A percentile compares a stretch with the other conserved stretches of the same genome.
phyloP scores from a whole-genome alignment of 2,113 vertebrate genomes.

The Platichthys flesus region DNA sequence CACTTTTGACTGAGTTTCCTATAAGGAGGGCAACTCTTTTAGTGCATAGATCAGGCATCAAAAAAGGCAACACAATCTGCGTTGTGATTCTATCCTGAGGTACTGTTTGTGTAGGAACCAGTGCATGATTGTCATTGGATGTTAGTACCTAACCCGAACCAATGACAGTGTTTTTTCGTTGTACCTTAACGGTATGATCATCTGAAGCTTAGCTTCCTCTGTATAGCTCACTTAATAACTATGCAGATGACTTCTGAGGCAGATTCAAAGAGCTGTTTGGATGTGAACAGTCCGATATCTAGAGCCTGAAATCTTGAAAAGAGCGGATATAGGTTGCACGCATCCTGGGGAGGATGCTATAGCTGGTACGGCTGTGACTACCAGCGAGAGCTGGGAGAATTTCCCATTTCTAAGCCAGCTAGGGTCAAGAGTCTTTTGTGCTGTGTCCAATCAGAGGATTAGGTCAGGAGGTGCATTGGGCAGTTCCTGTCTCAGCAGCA shows the following conservation, averaged over 20 bases:
- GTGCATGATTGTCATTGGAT: too few relatives aligned
- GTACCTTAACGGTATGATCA: neutral
- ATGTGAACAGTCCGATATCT: neutral
- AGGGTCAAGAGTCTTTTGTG: neutral
- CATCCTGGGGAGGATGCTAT: neutral
- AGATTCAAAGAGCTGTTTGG: too few relatives aligned
- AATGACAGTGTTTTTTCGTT: neutral
- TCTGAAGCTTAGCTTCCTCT: neutral
- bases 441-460: constrained; percentile 1
- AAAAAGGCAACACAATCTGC: too few relatives aligned
- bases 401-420: neutral
- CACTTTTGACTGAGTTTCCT: too few relatives aligned
- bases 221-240: too few relatives aligned
- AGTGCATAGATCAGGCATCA: too few relatives aligned
- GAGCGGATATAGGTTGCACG: neutral
- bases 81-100: too few relatives aligned
- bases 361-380: neutral
- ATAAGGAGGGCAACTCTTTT: too few relatives aligned
- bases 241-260: too few relatives aligned
- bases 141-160: too few relatives aligned
- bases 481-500: neutral
- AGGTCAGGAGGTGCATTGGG: neutral
- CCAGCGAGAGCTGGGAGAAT: neutral
- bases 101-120: too few relatives aligned
- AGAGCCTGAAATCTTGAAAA: neutral